A percentile compares a stretch with the other conserved stretches of the same genome.
Conservation (phyloP, 2,113 vertebrate genomes). For the Euleptes europaea region DNA sequence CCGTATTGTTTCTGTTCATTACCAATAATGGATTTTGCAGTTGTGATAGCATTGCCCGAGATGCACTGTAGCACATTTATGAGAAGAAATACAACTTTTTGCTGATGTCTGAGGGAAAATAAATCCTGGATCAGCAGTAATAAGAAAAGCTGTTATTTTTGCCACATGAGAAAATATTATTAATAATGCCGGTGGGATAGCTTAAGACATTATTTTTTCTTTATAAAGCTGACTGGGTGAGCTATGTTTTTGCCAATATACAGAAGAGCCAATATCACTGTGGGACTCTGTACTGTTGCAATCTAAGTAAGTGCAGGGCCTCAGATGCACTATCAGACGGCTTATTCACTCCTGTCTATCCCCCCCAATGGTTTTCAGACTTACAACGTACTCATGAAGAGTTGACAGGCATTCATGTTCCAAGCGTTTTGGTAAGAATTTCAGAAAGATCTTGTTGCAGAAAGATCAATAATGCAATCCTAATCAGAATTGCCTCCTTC, state of each 20-base stretch:
- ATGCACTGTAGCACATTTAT: not conserved
- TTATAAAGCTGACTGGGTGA: conserved; percentile 27
- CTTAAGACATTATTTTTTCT: conserved; percentile 25
- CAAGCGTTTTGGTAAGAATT: not conserved
- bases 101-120: conserved; percentile 12
- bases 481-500: too few relatives aligned
- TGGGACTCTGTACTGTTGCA: not conserved
- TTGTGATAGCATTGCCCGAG: not conserved
- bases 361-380: not conserved
- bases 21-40: conserved; percentile 22
- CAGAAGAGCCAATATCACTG: not conserved
- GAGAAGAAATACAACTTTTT: conserved; percentile 37
- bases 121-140: conserved; percentile 30
- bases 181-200: not conserved
- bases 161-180: conserved; percentile 4
- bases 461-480: not conserved
- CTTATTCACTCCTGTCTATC: not conserved
- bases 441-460: too few relatives aligned
- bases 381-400: not conserved
- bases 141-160: conserved; percentile 35
- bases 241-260: conserved; percentile 18
- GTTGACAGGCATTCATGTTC: not conserved
- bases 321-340: not conserved
- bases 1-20: conserved; percentile 20
- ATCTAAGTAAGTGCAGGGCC: not conserved